Evolutionary conservation across 2,797 vertebrate genomes (phyloP).

Genomic region (Myripristis murdjan): DNA sequence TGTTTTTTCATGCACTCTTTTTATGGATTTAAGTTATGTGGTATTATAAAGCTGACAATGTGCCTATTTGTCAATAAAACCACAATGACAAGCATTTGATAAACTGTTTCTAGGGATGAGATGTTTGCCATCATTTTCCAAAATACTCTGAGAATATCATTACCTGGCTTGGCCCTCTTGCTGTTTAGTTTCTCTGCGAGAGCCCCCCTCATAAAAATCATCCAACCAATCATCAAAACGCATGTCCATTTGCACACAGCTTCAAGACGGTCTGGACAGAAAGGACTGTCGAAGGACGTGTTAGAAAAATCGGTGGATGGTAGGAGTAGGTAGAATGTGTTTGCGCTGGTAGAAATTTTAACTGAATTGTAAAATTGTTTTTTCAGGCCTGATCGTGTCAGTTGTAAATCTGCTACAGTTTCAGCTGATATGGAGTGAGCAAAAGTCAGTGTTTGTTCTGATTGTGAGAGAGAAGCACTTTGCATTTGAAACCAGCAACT

Average conservation of each 20-base stretch:
- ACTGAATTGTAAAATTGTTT: background rate
- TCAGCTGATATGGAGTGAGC: slow-evolving; percentile 30
- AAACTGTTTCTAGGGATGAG: background rate
- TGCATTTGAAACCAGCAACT: slow-evolving; percentile 33
- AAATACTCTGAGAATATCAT: background rate
- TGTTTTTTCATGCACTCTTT: slow-evolving; percentile 45
- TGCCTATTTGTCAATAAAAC: slow-evolving; percentile 25
- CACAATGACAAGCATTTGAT: background rate
- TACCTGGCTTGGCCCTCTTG: slow-evolving; percentile 6
- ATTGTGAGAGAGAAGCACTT: slow-evolving; percentile 33
- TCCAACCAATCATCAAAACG: background rate
- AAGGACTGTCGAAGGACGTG: background rate
- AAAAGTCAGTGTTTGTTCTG: slow-evolving; percentile 22
- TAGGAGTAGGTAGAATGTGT: background rate
- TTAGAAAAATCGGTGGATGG: slow-evolving; percentile 5
- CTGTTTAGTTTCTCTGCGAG: slow-evolving; percentile 13
- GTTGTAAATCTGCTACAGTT: background rate
- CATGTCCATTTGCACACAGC: background rate
- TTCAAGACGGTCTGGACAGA: background rate
- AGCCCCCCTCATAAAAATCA: no score
- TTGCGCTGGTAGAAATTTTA: background rate
- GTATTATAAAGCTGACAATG: slow-evolving; percentile 15
- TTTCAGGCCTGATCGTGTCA: background rate
- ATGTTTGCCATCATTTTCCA: background rate
- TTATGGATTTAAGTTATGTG: slow-evolving; percentile 3